Evolutionary conservation across 2,888 invertebrate genomes (phyloP), one percentile per base, ranked within the genome.

Genomic region (Drosophila antonietae): DNA sequence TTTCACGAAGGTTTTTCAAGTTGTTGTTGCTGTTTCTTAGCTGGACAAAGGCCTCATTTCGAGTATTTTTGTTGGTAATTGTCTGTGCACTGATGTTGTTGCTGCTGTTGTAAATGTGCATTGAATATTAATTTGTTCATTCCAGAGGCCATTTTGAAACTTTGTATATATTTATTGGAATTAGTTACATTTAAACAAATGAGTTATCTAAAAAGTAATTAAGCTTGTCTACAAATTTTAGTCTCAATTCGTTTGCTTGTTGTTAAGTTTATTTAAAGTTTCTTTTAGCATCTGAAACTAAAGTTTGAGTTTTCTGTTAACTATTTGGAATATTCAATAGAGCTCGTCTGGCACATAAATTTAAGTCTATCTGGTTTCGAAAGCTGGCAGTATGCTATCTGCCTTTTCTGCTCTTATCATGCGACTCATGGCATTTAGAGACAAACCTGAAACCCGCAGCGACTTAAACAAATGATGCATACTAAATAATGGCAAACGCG

Each of bases 1-100:
- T 88, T 85, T 88, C 80, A 81, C 85, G 88, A 88, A 88, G 84
- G 84, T 83, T 85, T 84, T 81, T 88, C 79, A 73, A 73, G 66
- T 83, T 77, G 78, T 28, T 75, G 73, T 66, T 68, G 64, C 41
- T 10, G 70, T 61, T 75, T 75, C 72, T 78, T 78, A 69, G 80
- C 73, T 60, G 82, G 78, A 74, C 85, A 84, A 87, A 87, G 85
- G 88, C 85, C 88, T 82, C 83, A 82, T 56, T 78, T 68, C 52
- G 64, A 75, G 44, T 70, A 41, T 57, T 64, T 63, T 73, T 60
- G 47, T 53, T 72, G 47, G 43, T 55, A 28, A 58, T 65, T 71
- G 57, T 57, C 49, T 41, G 46, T n/a, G 33, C 31, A 44, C 46
- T 60, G 63, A 57, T 70, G 61, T 69, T 75, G 63, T 41, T 72